phyloP scores from a whole-genome alignment of 2,113 vertebrate species.

The Gila orcuttii region DNA sequence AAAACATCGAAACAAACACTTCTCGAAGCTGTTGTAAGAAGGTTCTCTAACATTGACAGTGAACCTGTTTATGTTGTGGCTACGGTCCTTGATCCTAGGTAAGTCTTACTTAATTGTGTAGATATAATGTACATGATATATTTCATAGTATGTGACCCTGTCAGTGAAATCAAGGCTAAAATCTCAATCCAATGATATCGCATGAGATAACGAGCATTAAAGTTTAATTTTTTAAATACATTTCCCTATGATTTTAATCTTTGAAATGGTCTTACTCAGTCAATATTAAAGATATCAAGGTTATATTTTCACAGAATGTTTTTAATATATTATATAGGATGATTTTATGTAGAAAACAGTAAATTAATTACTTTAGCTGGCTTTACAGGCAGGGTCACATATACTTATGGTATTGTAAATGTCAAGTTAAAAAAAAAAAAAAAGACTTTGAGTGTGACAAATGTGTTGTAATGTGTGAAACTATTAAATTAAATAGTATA shows the following conservation, averaged over 20 bases:
- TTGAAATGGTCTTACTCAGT: background rate
- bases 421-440: background rate
- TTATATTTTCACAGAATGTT: background rate
- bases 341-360: background rate
- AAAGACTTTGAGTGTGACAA: background rate
- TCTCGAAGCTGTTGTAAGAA: background rate
- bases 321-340: background rate
- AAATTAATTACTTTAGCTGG: too few relatives aligned
- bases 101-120: background rate
- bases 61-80: background rate
- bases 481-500: background rate
- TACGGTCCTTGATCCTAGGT: background rate
- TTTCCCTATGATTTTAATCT: background rate
- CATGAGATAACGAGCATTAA: background rate
- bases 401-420: background rate
- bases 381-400: background rate
- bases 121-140: background rate
- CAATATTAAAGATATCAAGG: background rate
- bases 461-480: background rate
- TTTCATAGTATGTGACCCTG: background rate
- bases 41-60: background rate
- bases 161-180: too few relatives aligned
- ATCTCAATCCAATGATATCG: background rate
- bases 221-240: background rate
- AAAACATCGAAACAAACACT: constrained; percentile 1